These are phyloP conservation scores for Stomatorhinus walkeri DNA, from an alignment of 2,797 vertebrate species.

Conservation along the genomic window DNA sequence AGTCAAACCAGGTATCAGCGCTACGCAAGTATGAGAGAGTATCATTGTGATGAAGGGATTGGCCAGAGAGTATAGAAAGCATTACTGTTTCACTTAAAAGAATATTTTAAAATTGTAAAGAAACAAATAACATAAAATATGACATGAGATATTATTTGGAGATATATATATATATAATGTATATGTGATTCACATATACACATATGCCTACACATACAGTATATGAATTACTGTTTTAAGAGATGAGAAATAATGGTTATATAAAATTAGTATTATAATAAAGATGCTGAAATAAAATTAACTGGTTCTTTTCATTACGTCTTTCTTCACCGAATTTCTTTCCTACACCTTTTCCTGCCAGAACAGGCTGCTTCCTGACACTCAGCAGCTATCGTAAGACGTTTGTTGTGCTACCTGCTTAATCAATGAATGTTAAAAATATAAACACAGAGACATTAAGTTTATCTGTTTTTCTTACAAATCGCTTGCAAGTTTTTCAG, in stretches of 20 bases:
- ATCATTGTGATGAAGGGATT: constrained; percentile 36
- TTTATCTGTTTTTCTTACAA: neutral
- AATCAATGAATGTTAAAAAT: neutral
- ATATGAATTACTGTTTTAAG: constrained; percentile 10
- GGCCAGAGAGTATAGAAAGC: constrained; percentile 61
- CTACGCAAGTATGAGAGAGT: constrained; percentile 32
- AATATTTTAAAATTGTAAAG: constrained; percentile 58
- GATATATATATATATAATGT: constrained; percentile 28
- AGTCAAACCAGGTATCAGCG: constrained; percentile 38
- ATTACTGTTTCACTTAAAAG: constrained; percentile 56
- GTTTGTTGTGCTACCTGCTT: neutral
- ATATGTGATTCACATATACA: constrained; percentile 10
- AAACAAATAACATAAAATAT: constrained; percentile 16
- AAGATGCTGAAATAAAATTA: constrained; percentile 10
- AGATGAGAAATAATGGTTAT: constrained; percentile 8
- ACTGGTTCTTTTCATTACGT: neutral
- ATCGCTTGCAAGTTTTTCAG: neutral
- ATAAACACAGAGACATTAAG: neutral
- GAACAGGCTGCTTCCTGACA: neutral
- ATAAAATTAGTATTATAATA: constrained; percentile 10
- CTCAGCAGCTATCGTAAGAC: neutral
- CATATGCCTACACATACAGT: neutral
- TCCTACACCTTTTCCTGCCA: neutral
- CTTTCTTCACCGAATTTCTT: neutral
- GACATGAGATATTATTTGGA: constrained; percentile 22